A percentile compares a stretch with the other conserved stretches of the same genome.
These are phyloP conservation scores for Tetraneura akinire DNA, from an alignment of 1,140 invertebrate species.

Conservation along the genomic window DNA sequence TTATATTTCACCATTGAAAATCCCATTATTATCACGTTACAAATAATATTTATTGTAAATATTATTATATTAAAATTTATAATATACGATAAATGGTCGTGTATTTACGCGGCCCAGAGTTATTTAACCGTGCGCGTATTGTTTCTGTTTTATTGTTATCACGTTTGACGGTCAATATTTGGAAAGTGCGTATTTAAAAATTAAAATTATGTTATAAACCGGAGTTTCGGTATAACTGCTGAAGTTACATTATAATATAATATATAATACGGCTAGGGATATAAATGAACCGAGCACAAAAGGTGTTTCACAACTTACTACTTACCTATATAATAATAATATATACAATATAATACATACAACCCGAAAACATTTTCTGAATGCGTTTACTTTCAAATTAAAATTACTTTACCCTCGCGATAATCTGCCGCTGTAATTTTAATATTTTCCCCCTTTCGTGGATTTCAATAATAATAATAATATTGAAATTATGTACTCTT, in stretches of 20 bases:
- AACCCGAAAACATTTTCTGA: neutral
- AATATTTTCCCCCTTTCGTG: neutral
- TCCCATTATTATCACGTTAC: too few species aligned
- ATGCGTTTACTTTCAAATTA: constrained; percentile 7
- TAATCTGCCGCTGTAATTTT: neutral
- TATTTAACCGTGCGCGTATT: too few species aligned
- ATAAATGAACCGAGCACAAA: neutral
- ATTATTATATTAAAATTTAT: too few species aligned
- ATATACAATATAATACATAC: neutral
- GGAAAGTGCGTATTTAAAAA: neutral
- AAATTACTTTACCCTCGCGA: neutral
- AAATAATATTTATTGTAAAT: too few species aligned
- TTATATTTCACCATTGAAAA: too few species aligned
- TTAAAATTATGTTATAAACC: too few species aligned
- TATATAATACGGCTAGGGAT: neutral
- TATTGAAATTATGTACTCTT: too few species aligned
- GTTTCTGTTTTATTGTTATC: neutral
- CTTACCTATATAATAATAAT: too few species aligned
- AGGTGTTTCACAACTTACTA: neutral
- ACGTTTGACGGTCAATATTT: neutral
- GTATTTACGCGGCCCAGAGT: neutral
- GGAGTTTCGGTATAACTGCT: neutral
- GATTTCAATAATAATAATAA: too few species aligned
- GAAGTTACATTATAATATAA: neutral
- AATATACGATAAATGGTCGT: neutral